Base-by-base conservation (phyloP, 2,888 invertebrate species). In the Cephus nigrinus region DNA sequence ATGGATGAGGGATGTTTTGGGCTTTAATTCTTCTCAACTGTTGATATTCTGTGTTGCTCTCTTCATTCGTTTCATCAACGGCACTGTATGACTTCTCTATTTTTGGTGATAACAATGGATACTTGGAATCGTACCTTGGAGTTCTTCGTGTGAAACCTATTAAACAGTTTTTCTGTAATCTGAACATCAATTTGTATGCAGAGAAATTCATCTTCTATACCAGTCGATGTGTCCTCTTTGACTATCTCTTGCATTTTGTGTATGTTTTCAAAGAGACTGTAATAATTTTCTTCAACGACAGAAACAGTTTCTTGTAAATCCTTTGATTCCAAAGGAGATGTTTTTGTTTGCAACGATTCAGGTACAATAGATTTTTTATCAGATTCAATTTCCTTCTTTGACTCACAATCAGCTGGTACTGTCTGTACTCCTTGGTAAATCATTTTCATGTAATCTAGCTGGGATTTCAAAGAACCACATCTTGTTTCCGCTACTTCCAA, bases 361-460 rank as follows among this genome's bases (percentile, higher is more conserved):
- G 30, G 68, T 71, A 32, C 12, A 31, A 71, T 32, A 2, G 30
- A 36, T 74, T 40, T 30, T 35, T 73, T 32, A 33, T 33, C 9
- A 0, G 68, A 75, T 15, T 78, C 72, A 68, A 36, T n/a, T 31
- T 33, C n/a, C 31, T 69, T 15, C 12, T 71, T 71, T 11, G 78
- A 75, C 55, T 40, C 55, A 11, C 73, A 71, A 32, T 35, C 35
- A 12, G 35, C 12, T 35, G 81, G 82, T 4, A 80, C 82, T 76
- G 78, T 34, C 34, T 81, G 82, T 4, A 80, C 83, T 77, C 85
- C 85, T 40, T 87, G 85, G 80, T 91, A 93, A 34, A 92, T 81
- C 82, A 89, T 88, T 82, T 92, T 92, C 91, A 92, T 91, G 75
- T 91, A 91, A 82, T 92, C 91, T 76, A 93, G 86, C 82, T 92